Base-by-base conservation (phyloP, 2,888 invertebrate genomes). In the Thymelicus sylvestris region DNA sequence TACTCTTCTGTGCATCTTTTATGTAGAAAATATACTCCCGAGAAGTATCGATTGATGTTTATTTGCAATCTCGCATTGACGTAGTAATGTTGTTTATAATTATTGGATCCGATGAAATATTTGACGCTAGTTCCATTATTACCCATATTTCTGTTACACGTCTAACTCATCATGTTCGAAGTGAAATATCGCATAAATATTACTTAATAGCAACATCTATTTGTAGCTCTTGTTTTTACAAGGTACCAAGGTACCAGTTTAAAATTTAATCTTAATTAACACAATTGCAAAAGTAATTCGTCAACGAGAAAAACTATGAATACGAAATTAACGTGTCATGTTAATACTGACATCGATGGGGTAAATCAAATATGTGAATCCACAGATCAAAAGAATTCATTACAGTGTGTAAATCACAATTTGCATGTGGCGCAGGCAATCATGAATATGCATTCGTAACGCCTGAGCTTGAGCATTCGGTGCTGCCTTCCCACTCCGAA, bases 351-450 rank as follows among this genome's bases (percentile, higher is more conserved):
- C 90, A 88, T 90, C 87, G 92, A 91, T 90, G 90, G 92, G 90
- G 89, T 90, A 93, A 93, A 93, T 93, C 93, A 93, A 93, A 93
- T 93, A 93, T 92, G 87, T 90, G 93, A 91, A 92, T 92, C 87
- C 90, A 88, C 92, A 93, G 93, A 93, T 93, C 93, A 93, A 93
- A 93, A 93, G 93, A 93, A 93, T 93, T 92, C 92, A 93, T 93
- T 93, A 93, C 92, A 92, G 88, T 92, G 92, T 93, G 93, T 93
- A 93, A 93, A 93, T 93, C 92, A 88, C 85, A 86, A 93, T 93
- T 93, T 93, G 93, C 93, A 93, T 93, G 93, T 90, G 92, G 91
- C 89, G 91, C 83, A 83, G 86, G 85, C 83, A 80, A 83, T 89
- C 86, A 93, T 93, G 93, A 93, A 93, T 93, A 93, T 93, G 93